These are phyloP conservation scores for Darevskia nairensis DNA, from an alignment of 2,797 vertebrate genomes.

Conservation along the genomic window DNA sequence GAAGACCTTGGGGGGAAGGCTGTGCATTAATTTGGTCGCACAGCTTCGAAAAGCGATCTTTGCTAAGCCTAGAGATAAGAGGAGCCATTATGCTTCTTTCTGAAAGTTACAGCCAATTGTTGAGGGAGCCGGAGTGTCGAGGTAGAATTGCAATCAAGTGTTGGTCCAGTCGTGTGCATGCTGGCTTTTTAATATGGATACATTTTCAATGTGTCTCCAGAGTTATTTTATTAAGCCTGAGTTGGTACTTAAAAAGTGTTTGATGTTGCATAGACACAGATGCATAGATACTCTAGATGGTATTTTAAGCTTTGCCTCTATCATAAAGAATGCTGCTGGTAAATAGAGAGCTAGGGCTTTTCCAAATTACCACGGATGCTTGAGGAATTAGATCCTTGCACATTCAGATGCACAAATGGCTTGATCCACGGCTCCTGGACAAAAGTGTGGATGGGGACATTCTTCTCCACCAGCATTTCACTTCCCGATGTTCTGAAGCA, in stretches of 20 bases:
- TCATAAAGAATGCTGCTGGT: constrained; percentile 1
- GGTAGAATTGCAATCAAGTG: constrained; percentile 39
- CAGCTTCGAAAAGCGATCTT: constrained; percentile 69
- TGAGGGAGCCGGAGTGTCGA: constrained; percentile 49
- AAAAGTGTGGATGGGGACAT: not conserved
- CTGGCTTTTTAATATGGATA: constrained; percentile 42
- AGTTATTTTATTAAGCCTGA: constrained; percentile 49
- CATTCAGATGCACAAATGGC: not conserved
- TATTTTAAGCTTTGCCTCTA: constrained; percentile 40
- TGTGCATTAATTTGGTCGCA: constrained; percentile 71
- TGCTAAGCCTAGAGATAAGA: constrained; percentile 64
- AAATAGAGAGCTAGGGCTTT: constrained; percentile 1
- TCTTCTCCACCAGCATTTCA: not conserved
- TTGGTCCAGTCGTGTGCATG: constrained; percentile 39
- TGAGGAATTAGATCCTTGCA: not conserved
- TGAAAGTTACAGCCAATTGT: constrained; percentile 47
- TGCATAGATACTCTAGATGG: constrained; percentile 23
- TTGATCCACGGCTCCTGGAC: not conserved
- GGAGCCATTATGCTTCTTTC: constrained; percentile 62
- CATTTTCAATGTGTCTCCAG: constrained; percentile 37
- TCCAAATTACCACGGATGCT: not conserved
- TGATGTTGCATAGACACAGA: constrained; percentile 29
- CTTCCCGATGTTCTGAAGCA: not conserved
- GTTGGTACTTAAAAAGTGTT: constrained; percentile 35
- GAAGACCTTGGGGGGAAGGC: constrained; percentile 68